A percentile compares a stretch with the other conserved stretches of the same genome.
phyloP scores from a whole-genome alignment of 2,113 vertebrate species.

The Varanus komodoensis region DNA sequence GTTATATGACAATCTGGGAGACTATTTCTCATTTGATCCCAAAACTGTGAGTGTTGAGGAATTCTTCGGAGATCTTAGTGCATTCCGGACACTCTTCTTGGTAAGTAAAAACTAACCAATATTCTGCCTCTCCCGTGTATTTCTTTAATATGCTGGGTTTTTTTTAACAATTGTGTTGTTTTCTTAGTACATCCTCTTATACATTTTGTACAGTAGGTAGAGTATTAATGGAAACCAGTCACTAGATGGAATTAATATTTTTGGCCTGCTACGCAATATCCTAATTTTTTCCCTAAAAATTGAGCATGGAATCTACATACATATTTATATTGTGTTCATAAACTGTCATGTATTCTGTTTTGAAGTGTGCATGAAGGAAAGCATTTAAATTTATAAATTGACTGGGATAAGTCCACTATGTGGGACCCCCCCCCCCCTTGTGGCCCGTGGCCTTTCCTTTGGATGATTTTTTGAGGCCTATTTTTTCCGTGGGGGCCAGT shows the following conservation, averaged over 20 bases:
- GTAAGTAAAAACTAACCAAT: constrained; percentile 80
- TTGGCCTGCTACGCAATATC: background rate
- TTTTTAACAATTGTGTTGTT: background rate
- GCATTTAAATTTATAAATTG: background rate
- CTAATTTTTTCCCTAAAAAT: background rate
- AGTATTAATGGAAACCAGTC: background rate
- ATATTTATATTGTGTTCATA: background rate
- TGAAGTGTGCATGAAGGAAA: too few species aligned
- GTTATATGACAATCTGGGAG: constrained; percentile 91
- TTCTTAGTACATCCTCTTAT: background rate
- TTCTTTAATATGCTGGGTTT: background rate
- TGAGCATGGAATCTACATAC: background rate
- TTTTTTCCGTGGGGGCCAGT: too few species aligned
- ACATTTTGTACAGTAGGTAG: background rate
- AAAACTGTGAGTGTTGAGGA: constrained; percentile 90
- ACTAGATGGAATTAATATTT: background rate
- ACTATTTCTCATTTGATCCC: constrained; percentile 91
- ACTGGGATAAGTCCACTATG: too few species aligned
- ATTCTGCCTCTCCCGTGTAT: background rate
- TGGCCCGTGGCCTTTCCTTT: too few species aligned
- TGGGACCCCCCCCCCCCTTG: too few species aligned
- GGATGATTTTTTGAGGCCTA: too few species aligned
- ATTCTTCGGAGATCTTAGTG: constrained; percentile 93
- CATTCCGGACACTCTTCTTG: constrained; percentile 91
- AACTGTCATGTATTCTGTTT: background rate